Percentiles rank a stretch among this genome's conserved stretches.
Evolutionary conservation across 2,888 invertebrate species (phyloP).

Genomic region (Orchestes rusci): DNA sequence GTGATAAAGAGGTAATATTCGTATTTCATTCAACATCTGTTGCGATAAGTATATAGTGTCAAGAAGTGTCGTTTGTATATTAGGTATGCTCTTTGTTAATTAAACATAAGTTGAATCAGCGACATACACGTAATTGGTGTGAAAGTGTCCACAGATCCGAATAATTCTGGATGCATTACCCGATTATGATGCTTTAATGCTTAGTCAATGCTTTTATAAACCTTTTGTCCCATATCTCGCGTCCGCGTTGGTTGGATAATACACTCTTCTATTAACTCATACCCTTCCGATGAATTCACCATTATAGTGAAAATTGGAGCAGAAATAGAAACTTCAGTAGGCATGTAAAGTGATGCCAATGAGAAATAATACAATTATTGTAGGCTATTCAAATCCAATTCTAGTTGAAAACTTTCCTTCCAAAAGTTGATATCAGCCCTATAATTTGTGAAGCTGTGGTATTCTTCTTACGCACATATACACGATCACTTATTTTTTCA

Average conservation of each 20-base stretch:
- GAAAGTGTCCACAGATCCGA: constrained; percentile 26
- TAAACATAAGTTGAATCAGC: constrained; percentile 23
- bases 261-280: constrained; percentile 21
- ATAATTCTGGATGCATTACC: constrained; percentile 24
- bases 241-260: constrained; percentile 21
- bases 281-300: constrained; percentile 20
- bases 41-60: too few relatives aligned
- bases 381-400: too few relatives aligned
- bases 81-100: constrained; percentile 22
- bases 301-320: constrained; percentile 20
- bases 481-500: too few relatives aligned
- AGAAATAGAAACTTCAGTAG: constrained; percentile 19
- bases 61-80: too few relatives aligned
- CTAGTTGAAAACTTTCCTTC: too few relatives aligned
- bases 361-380: too few relatives aligned
- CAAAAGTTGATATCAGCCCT: too few relatives aligned
- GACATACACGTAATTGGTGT: constrained; percentile 26
- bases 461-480: constrained; percentile 7
- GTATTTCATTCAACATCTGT: too few relatives aligned
- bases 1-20: too few relatives aligned
- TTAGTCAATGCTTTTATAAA: constrained; percentile 24
- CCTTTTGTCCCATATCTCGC: constrained; percentile 23
- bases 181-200: constrained; percentile 26
- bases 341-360: too few relatives aligned
- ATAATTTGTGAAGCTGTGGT: too few relatives aligned